Percentiles rank a stretch among this genome's conserved stretches.
Evolutionary conservation across 2,113 vertebrate genomes (phyloP).

Genomic region (Aptenodytes patagonicus): DNA sequence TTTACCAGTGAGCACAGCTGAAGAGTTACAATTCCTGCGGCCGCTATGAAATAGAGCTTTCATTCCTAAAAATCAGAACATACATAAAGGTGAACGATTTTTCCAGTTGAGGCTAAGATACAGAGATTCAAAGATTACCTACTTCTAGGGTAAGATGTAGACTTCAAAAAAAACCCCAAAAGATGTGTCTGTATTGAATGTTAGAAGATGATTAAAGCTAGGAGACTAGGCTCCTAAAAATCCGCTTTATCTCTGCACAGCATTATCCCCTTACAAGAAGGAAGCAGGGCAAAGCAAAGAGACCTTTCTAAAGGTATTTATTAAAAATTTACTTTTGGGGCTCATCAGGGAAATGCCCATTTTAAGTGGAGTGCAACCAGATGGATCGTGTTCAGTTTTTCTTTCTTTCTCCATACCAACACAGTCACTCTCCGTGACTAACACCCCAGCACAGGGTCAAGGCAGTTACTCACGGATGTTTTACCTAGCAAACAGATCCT

Average conservation of each 20-base stretch:
- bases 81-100: conserved; percentile 12
- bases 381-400: not conserved
- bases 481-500: not conserved
- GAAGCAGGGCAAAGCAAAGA: not conserved
- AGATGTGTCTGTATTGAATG: not conserved
- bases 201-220: not conserved
- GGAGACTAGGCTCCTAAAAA: not conserved
- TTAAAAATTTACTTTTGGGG: not conserved
- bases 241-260: not conserved
- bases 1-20: not conserved
- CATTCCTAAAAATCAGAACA: conserved; percentile 20
- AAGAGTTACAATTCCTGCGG: conserved; percentile 5
- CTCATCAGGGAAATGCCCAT: not conserved
- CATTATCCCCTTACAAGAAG: not conserved
- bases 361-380: not conserved
- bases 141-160: not conserved
- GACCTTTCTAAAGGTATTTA: not conserved
- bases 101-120: not conserved
- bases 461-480: not conserved
- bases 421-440: not conserved
- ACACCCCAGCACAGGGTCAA: not conserved
- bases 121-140: conserved; percentile 1
- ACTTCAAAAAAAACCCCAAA: not conserved
- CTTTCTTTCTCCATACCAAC: not conserved
- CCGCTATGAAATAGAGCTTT: conserved; percentile 15